Percentiles rank a stretch among this genome's conserved stretches.
phyloP scores from a whole-genome alignment of 92 coral and sea anemone genomes.

The Epizoanthus scotinus region DNA sequence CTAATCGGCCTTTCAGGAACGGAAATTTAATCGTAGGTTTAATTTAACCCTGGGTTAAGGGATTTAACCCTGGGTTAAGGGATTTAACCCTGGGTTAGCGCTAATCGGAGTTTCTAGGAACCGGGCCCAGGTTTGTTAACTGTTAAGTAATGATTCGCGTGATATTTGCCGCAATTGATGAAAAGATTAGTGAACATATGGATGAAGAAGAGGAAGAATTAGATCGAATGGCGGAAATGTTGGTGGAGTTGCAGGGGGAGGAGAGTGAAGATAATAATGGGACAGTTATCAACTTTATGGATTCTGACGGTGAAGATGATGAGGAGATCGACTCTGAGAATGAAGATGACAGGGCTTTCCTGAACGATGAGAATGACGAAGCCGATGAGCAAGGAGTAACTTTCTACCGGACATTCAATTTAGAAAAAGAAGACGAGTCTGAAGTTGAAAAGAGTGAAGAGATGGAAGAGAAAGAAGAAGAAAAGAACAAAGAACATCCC shows the following conservation, averaged over 20 bases:
- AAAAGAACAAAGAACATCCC: conserved; percentile 14
- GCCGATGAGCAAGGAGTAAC: background rate
- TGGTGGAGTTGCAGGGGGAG: no score
- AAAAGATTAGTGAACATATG: no score
- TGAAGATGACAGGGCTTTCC: conserved; percentile 33
- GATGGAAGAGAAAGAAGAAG: background rate
- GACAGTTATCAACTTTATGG: conserved; percentile 3
- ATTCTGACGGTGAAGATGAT: conserved; percentile 32
- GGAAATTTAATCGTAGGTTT: no score
- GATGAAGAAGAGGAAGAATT: conserved; percentile 17
- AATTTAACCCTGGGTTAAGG: no score
- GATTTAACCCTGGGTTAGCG: no score
- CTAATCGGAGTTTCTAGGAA: no score
- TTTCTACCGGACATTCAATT: conserved; percentile 13
- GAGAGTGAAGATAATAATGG: background rate
- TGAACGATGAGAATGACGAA: conserved; percentile 1
- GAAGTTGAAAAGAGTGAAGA: background rate
- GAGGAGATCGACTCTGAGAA: conserved; percentile 30
- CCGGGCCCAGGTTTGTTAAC: no score
- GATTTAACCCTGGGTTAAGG: no score
- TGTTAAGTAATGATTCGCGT: no score
- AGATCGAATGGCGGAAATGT: no score
- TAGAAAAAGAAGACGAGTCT: background rate
- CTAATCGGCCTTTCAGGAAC: no score
- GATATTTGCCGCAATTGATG: no score